Conservation (phyloP, 2,888 invertebrate genomes). For the Lepidocyrtinus sp. region DNA sequence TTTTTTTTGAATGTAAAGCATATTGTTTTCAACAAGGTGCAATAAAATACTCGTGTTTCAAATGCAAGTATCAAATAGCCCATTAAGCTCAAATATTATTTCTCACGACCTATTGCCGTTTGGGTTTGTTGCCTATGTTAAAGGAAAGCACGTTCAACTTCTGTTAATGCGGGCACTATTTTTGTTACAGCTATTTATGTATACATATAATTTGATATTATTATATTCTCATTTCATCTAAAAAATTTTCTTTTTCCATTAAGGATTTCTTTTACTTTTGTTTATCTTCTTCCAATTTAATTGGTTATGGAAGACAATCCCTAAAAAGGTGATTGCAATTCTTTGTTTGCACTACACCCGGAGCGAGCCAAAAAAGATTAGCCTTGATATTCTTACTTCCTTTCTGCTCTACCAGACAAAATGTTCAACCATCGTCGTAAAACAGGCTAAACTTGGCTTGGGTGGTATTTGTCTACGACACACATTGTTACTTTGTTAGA, state of each 20-base stretch:
- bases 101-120: background rate
- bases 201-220: too few relatives aligned
- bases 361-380: constrained; percentile 24
- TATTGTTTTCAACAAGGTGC: background rate
- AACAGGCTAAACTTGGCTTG: constrained; percentile 15
- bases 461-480: constrained; percentile 28
- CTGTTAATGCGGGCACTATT: too few relatives aligned
- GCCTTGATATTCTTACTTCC: constrained; percentile 53
- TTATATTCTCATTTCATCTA: too few relatives aligned
- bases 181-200: too few relatives aligned
- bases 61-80: constrained; percentile 12
- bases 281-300: too few relatives aligned
- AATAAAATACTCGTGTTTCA: constrained; percentile 22
- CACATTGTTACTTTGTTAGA: constrained; percentile 45
- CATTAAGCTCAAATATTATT: constrained; percentile 2
- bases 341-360: constrained; percentile 23
- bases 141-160: too few relatives aligned
- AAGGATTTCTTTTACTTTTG: too few relatives aligned
- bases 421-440: background rate
- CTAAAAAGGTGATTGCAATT: constrained; percentile 4
- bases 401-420: constrained; percentile 46
- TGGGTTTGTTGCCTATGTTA: background rate
- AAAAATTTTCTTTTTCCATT: too few relatives aligned
- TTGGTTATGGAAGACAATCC: too few relatives aligned
- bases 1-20: background rate